Base-by-base conservation (phyloP, 2,888 invertebrate species). In the Venustoraphidia nigricollis region DNA sequence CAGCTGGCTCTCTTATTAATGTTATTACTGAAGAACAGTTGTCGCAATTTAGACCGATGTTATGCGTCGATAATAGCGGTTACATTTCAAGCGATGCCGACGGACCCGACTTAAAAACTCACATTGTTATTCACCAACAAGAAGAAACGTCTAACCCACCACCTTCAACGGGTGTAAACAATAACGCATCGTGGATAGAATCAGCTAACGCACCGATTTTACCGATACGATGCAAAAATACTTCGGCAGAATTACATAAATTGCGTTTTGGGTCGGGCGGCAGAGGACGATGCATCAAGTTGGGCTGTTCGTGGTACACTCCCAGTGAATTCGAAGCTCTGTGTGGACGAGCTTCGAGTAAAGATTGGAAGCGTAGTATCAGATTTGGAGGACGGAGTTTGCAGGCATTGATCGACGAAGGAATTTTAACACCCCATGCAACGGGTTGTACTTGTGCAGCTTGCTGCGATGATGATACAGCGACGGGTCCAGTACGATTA, bases 331-430 rank as follows among this genome's bases (percentile, higher is more conserved):
- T 94, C 66, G 94, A 95, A 66, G 84, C 89, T 1, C 69, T 87
- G 2, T 92, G 93, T 65, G 95, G 94, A 0, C 73, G 94, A 56
- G 94, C 90, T 0, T 93, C 92, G 1, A 93, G 93, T 62, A 95
- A 95, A 66, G 95, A 95, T 66, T 95, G 94, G 95, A 95, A 95
- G 64, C 72, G 94, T 51, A 94, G 93, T 56, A 94, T 95, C 55
- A 76, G 92, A 54, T 91, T 89, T 67, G 94, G 92, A 34, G 94
- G 94, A 0, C 75, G 93, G 55, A 92, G 92, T 58, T 73, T 95
- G 45, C 92, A 92, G 63, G 89, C 91, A 13, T 69, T 95, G 47
- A 93, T 95, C 51, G 93, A 94, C 61, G 92, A 92, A 66, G 90
- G 88, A 34, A 81, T 92, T 53, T 71, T 95, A 39, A 81, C 87